A percentile compares a stretch with the other conserved stretches of the same genome.
Conservation (phyloP, 2,797 vertebrate species). For the Sitta carolinensis region DNA sequence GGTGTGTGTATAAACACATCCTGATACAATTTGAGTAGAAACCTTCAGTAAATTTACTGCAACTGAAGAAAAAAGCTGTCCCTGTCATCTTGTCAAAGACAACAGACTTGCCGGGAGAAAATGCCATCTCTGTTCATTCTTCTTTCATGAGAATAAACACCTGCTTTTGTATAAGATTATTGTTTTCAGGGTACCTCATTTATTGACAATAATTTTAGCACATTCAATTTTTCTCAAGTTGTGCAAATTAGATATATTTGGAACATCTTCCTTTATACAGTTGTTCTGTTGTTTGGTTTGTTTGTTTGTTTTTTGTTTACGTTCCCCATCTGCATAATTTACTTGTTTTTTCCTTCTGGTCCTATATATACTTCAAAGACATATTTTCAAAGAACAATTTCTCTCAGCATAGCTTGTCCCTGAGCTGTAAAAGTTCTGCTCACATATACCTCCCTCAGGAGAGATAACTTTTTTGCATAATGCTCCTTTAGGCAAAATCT, state of each 20-base stretch:
- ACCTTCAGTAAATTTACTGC: neutral
- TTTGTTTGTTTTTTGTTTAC: neutral
- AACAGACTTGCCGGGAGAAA: neutral
- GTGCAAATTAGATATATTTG: neutral
- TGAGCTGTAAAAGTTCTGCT: conserved; percentile 30
- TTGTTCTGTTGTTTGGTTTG: too few species aligned
- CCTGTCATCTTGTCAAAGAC: neutral
- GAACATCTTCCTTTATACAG: neutral
- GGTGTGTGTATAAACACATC: neutral
- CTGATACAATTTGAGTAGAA: neutral
- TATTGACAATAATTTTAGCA: neutral
- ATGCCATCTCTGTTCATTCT: neutral
- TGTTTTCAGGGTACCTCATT: neutral
- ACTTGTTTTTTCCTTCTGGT: conserved; percentile 20
- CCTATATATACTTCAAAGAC: conserved; percentile 44
- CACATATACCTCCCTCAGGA: neutral
- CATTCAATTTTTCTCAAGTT: neutral
- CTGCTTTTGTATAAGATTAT: neutral
- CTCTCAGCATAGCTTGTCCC: neutral
- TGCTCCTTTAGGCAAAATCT: conserved; percentile 41
- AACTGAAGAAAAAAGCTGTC: neutral
- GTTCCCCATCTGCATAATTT: neutral
- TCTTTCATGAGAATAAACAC: neutral
- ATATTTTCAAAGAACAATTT: conserved; percentile 40
- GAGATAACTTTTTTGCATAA: neutral